phyloP scores from a whole-genome alignment of 2,888 invertebrate species.

The Iselma pallidipennis region DNA sequence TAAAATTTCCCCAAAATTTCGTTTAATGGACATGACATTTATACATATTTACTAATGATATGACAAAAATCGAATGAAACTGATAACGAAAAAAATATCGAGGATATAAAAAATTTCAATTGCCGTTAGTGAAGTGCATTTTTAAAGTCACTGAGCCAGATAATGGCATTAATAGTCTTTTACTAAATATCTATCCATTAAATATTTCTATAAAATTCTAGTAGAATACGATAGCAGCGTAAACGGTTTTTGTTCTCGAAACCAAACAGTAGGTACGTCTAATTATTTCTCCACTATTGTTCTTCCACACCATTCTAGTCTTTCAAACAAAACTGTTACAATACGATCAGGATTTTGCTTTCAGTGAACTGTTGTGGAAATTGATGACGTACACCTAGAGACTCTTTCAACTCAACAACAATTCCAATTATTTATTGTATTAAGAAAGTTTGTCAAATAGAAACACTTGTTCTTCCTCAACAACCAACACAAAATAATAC shows the following conservation, averaged over 20 bases:
- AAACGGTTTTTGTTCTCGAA: constrained; percentile 18
- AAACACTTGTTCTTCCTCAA: background rate
- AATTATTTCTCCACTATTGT: background rate
- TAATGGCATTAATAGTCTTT: constrained; percentile 42
- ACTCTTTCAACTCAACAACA: background rate
- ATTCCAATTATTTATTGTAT: background rate
- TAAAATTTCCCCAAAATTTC: constrained; percentile 12
- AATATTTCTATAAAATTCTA: constrained; percentile 37
- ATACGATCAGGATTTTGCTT: background rate
- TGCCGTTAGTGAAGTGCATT: too few species aligned
- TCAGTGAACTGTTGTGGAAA: background rate
- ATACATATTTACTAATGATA: background rate
- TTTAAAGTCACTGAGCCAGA: constrained; percentile 34
- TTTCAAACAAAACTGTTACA: background rate
- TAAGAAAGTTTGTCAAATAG: background rate
- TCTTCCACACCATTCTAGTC: background rate
- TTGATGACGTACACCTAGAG: background rate
- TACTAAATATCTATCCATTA: constrained; percentile 43
- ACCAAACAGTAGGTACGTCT: constrained; percentile 7
- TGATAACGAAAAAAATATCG: too few species aligned
- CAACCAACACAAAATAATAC: background rate
- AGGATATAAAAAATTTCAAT: too few species aligned
- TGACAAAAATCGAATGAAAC: too few species aligned
- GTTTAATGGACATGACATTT: constrained; percentile 20
- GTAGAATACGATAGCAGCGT: constrained; percentile 19